Evolutionary conservation across 2,113 vertebrate genomes (phyloP).

Genomic region (Philantomba maxwellii): DNA sequence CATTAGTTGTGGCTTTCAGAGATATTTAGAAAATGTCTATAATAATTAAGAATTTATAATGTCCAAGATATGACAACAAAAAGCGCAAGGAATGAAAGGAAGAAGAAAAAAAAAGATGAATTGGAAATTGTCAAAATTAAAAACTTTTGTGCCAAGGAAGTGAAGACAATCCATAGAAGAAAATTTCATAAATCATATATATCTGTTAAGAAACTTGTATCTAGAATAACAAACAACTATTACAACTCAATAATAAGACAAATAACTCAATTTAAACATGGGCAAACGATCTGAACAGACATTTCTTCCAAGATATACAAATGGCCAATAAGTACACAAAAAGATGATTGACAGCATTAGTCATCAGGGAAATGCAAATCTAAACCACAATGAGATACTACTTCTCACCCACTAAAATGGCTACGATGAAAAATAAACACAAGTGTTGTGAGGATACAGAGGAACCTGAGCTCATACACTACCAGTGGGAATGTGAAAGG

Average conservation of each 20-base stretch:
- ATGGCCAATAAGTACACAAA: not conserved
- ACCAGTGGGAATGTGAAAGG: not conserved
- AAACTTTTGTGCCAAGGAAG: not conserved
- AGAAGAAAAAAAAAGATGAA: not conserved
- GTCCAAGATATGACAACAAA: not conserved
- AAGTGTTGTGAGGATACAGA: not conserved
- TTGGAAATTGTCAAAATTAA: not conserved
- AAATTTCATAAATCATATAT: not conserved
- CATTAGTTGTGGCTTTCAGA: not conserved
- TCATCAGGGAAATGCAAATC: not conserved
- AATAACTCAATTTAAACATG: not conserved
- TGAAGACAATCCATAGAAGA: not conserved
- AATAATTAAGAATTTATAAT: conserved; percentile 1
- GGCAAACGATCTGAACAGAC: not conserved
- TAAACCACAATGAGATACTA: not conserved
- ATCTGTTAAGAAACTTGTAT: not conserved
- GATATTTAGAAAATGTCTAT: not conserved
- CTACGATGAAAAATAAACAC: not conserved
- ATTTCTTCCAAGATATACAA: not conserved
- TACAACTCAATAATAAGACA: not conserved
- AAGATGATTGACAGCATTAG: not conserved
- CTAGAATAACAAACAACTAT: not conserved
- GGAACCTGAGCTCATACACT: not conserved
- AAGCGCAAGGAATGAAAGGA: not conserved
- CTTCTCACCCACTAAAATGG: not conserved